Conservation (phyloP, 2,113 vertebrate genomes). For the Regulus satrapa region DNA sequence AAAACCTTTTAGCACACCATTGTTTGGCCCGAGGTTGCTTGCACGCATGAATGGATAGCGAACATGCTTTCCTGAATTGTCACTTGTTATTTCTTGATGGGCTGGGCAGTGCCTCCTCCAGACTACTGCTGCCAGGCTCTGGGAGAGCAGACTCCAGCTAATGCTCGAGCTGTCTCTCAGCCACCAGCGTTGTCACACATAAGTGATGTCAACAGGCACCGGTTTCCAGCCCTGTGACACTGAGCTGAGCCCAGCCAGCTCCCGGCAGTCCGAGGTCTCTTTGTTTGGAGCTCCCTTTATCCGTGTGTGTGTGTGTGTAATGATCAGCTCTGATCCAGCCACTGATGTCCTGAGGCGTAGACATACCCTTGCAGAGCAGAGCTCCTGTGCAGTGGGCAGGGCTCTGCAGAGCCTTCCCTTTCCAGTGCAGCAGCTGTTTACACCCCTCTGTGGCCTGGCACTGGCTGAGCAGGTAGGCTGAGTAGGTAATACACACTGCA, state of each 20-base stretch:
- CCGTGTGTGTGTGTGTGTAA: background rate
- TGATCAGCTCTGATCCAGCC: background rate
- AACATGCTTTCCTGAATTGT: background rate
- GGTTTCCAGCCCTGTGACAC: background rate
- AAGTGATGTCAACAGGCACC: background rate
- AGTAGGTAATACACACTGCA: background rate
- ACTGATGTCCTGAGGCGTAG: background rate
- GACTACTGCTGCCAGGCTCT: background rate
- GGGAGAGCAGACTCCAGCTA: background rate
- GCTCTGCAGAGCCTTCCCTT: background rate
- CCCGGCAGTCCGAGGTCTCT: background rate
- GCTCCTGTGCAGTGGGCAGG: background rate
- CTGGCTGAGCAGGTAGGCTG: background rate
- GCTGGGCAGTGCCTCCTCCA: background rate
- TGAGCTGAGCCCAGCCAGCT: background rate
- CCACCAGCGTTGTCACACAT: background rate
- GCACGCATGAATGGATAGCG: background rate
- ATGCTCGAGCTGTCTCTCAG: background rate
- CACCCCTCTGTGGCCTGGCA: fast-evolving
- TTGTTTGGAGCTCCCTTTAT: background rate
- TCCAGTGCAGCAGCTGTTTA: background rate
- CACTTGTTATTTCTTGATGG: background rate
- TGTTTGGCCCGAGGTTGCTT: background rate
- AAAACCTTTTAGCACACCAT: background rate
- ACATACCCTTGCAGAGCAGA: fast-evolving